phyloP scores from a whole-genome alignment of 2,888 invertebrate genomes.

The Nudaria mundana region DNA sequence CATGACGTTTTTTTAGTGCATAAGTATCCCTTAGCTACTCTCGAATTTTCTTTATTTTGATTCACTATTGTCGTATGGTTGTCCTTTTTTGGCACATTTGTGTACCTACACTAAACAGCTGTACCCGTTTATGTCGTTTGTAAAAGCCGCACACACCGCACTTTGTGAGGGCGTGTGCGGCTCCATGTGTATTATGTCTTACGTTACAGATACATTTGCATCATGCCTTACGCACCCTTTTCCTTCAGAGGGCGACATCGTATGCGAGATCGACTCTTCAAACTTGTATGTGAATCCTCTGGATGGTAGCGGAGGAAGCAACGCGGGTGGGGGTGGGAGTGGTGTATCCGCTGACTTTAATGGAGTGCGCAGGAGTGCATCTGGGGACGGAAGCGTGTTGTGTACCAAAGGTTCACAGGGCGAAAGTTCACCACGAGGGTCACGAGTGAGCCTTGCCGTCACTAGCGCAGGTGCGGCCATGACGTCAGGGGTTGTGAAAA shows the following conservation, averaged over 20 bases:
- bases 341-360: constrained; percentile 64
- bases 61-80: constrained; percentile 25
- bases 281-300: constrained; percentile 94
- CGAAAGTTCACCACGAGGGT: constrained; percentile 72
- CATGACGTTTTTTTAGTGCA: no score
- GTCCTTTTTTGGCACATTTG: constrained; percentile 22
- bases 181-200: constrained; percentile 77
- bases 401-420: constrained; percentile 82
- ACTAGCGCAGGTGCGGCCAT: constrained; percentile 36
- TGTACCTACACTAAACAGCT: constrained; percentile 10
- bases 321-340: constrained; percentile 55
- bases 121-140: constrained; percentile 16
- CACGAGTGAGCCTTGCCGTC: constrained; percentile 65
- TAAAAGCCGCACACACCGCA: constrained; percentile 36
- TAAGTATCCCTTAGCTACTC: no score
- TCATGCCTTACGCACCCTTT: constrained; percentile 98
- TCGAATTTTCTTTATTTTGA: constrained; percentile 10
- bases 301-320: constrained; percentile 83
- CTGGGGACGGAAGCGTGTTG: constrained; percentile 87
- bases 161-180: constrained; percentile 49
- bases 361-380: constrained; percentile 89
- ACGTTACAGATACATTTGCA: constrained; percentile 96
- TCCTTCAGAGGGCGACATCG: constrained; percentile 91
- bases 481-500: constrained; percentile 66
- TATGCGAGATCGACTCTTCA: constrained; percentile 86